Base-by-base conservation (phyloP, 2,113 vertebrate genomes). In the Psittacus erithacus region DNA sequence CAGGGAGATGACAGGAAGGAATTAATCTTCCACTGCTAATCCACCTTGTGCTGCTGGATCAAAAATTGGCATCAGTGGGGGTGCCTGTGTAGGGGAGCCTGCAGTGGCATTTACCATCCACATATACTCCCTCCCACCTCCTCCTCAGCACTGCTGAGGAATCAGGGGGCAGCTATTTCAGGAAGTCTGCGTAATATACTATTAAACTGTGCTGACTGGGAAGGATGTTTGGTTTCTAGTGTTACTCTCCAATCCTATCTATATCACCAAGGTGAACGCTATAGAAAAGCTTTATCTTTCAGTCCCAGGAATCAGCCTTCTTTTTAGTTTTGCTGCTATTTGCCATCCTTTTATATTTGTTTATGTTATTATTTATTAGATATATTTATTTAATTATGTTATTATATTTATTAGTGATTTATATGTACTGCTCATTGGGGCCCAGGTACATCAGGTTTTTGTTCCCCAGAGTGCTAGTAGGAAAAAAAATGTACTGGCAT, bases 1-100 rank as follows among this genome's bases (percentile, higher is more conserved):
- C 33, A 41, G 95, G 97, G 97, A 98, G 97, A 95, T 90, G 96
- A 97, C 97, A 97, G 97, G 96, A 97, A 97, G 94, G 97, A 98
- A 98, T 98, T 98, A 98, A 98, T 98, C 97, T 98, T 97, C 96
- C 70, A 33, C 97, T 93, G 95, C 97, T 98, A 98, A 98, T 98
- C 98, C 95, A 35, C 94, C 97, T 97, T 94, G 83, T 82, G 43
- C 46, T 67, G 90, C 91, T 93, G 95, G 94, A 97, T 98, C 97
- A 97, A 91, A 93, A 98, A 96, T 95, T 89, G 80, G 90, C 88
- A 96, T 96, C 65, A 41, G 71, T 83, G 93, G 88, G 95, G 95
- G 71, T 96, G 94, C 82, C 92, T 83, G 89, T 4, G 18, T 82
- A 76, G 96, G 93, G 95, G 85, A 96, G 95, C 69, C 92, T 81